Evolutionary conservation across 2,888 invertebrate species (phyloP).

Genomic region (Watsonalla cultraria): DNA sequence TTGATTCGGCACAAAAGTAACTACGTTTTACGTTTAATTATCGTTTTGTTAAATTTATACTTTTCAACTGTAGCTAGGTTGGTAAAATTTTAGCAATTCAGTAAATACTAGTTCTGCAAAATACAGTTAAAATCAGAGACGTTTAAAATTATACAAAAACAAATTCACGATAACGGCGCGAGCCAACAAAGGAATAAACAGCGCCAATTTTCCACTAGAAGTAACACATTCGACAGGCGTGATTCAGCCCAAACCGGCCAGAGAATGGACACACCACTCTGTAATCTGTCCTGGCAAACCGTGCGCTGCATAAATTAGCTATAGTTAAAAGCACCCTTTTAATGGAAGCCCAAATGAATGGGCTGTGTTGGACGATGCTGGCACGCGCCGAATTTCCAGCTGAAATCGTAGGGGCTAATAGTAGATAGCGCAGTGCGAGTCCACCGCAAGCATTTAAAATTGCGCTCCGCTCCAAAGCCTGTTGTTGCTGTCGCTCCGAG

Average conservation of each 20-base stretch:
- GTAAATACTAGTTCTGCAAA: too few relatives aligned
- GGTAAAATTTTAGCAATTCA: too few relatives aligned
- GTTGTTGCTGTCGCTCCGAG: slow-evolving; percentile 35
- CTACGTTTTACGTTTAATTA: too few relatives aligned
- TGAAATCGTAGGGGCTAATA: slow-evolving; percentile 39
- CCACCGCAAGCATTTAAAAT: slow-evolving; percentile 55
- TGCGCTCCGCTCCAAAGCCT: slow-evolving; percentile 37
- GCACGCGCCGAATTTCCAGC: slow-evolving; percentile 34
- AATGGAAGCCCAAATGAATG: slow-evolving; percentile 71
- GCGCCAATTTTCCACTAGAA: slow-evolving; percentile 43
- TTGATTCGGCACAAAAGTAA: too few relatives aligned
- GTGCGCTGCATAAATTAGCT: slow-evolving; percentile 72
- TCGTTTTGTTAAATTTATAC: too few relatives aligned
- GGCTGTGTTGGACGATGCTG: slow-evolving; percentile 41
- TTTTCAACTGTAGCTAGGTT: too few relatives aligned
- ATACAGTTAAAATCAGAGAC: too few relatives aligned
- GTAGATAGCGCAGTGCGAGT: slow-evolving; percentile 34
- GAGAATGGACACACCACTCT: slow-evolving; percentile 58
- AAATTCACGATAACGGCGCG: neutral
- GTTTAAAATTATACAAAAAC: neutral
- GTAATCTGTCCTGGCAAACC: slow-evolving; percentile 70
- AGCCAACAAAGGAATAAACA: slow-evolving; percentile 46
- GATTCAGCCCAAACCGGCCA: slow-evolving; percentile 48
- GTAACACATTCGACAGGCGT: slow-evolving; percentile 52
- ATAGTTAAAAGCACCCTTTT: slow-evolving; percentile 73